These are phyloP conservation scores for Raja brachyura DNA, from an alignment of 2,113 vertebrate species.

Conservation along the genomic window DNA sequence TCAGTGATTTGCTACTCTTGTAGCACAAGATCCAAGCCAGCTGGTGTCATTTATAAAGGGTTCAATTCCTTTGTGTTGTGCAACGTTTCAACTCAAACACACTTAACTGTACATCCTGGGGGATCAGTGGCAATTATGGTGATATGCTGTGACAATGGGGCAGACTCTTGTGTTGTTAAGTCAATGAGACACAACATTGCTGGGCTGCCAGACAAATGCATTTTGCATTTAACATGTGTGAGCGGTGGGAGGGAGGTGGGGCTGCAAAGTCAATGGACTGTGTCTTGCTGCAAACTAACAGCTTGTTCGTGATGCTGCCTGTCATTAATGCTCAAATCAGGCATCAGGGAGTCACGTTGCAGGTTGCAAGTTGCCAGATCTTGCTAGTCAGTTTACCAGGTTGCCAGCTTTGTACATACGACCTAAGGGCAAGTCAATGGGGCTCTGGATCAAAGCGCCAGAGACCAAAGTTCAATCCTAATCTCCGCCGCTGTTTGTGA, in stretches of 20 bases:
- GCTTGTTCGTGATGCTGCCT: background rate
- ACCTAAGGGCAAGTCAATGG: too few species aligned
- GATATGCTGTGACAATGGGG: background rate
- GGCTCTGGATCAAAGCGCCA: too few species aligned
- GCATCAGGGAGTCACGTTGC: background rate
- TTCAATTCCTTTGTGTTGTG: background rate
- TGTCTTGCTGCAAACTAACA: background rate
- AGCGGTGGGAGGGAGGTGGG: background rate
- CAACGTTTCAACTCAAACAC: background rate
- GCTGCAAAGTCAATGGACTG: background rate
- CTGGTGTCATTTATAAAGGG: background rate
- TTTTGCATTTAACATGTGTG: background rate
- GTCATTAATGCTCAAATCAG: background rate
- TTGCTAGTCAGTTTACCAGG: background rate
- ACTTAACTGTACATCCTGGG: background rate
- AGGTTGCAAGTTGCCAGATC: background rate
- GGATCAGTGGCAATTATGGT: background rate
- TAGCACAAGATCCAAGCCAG: background rate
- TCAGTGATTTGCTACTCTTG: background rate
- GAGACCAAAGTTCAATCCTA: too few species aligned
- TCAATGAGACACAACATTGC: background rate
- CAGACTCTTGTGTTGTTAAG: background rate
- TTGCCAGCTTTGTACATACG: background rate
- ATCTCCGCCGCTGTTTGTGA: too few species aligned
- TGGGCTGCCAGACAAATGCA: background rate